These are phyloP conservation scores for Drosophila sordidula DNA, from an alignment of 2,888 invertebrate species.

Conservation along the genomic window DNA sequence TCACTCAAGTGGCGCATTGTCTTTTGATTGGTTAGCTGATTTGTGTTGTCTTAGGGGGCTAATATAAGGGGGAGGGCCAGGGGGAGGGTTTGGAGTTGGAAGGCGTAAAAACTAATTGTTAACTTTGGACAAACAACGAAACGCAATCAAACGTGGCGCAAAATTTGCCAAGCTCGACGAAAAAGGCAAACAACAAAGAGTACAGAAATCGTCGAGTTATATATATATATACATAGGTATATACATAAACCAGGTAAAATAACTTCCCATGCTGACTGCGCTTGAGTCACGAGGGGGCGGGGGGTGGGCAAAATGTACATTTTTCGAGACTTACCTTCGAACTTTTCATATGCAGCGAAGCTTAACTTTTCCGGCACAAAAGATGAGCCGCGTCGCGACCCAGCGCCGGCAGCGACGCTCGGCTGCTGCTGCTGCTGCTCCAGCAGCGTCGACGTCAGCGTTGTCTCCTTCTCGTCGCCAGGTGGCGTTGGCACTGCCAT, in stretches of 20 bases:
- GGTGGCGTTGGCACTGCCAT: conserved; percentile 16
- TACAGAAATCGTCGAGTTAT: conserved; percentile 51
- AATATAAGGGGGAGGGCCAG: background rate
- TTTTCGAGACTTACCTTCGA: conserved; percentile 90
- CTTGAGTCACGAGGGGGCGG: conserved; percentile 31
- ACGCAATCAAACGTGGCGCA: conserved; percentile 78
- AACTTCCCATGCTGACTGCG: conserved; percentile 20
- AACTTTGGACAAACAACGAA: conserved; percentile 77
- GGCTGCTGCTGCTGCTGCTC: conserved; percentile 48
- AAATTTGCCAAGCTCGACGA: conserved; percentile 53
- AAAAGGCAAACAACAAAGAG: conserved; percentile 62
- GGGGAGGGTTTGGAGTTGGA: background rate
- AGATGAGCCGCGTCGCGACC: conserved; percentile 88
- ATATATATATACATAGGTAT: conserved; percentile 12
- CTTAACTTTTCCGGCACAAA: conserved; percentile 94
- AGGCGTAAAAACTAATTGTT: conserved; percentile 71
- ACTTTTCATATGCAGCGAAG: conserved; percentile 94
- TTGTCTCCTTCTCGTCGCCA: conserved; percentile 56
- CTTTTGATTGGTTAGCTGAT: conserved; percentile 70
- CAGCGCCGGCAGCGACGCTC: conserved; percentile 43
- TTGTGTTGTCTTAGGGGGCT: conserved; percentile 26
- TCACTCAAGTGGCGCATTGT: conserved; percentile 52
- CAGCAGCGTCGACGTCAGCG: conserved; percentile 48
- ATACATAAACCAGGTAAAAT: conserved; percentile 30
- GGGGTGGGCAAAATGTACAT: conserved; percentile 65